Percentiles rank a stretch among this genome's conserved stretches.
phyloP scores from a whole-genome alignment of 2,113 vertebrate genomes.

The Brachionichthys hirsutus region DNA sequence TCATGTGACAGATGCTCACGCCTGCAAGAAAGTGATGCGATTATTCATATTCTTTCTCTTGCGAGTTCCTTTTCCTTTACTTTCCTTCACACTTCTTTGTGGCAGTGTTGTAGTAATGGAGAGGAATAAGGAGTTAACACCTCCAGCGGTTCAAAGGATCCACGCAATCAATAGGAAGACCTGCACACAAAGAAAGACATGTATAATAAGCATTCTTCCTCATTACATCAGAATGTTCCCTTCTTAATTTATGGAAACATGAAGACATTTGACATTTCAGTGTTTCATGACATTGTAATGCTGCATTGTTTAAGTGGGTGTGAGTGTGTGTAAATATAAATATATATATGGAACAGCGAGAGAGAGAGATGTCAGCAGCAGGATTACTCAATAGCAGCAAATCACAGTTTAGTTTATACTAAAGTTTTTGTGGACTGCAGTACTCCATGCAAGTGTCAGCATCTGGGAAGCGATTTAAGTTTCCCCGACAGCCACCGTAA shows the following conservation, averaged over 20 bases:
- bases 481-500: slow-evolving; percentile 80
- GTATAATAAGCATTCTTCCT: too few species aligned
- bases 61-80: slow-evolving; percentile 7
- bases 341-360: too few species aligned
- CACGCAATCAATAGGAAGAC: slow-evolving; percentile 82
- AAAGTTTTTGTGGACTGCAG: slow-evolving; percentile 84
- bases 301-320: too few species aligned
- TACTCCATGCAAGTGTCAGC: slow-evolving; percentile 77
- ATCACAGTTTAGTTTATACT: slow-evolving; percentile 21
- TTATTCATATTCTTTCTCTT: slow-evolving; percentile 35
- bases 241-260: too few species aligned
- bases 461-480: slow-evolving; percentile 82
- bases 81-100: slow-evolving; percentile 75
- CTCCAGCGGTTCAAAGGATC: slow-evolving; percentile 83
- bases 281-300: too few species aligned
- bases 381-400: background rate
- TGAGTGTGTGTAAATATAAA: too few species aligned
- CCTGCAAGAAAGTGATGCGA: slow-evolving; percentile 10
- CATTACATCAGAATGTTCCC: too few species aligned
- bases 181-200: slow-evolving; percentile 50
- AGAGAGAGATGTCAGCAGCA: background rate
- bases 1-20: slow-evolving; percentile 19
- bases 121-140: slow-evolving; percentile 84
- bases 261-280: too few species aligned
- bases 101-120: slow-evolving; percentile 87